Evolutionary conservation across 2,797 vertebrate species (phyloP), one percentile per base, ranked within the genome.

Genomic region (Phataginus tricuspis): DNA sequence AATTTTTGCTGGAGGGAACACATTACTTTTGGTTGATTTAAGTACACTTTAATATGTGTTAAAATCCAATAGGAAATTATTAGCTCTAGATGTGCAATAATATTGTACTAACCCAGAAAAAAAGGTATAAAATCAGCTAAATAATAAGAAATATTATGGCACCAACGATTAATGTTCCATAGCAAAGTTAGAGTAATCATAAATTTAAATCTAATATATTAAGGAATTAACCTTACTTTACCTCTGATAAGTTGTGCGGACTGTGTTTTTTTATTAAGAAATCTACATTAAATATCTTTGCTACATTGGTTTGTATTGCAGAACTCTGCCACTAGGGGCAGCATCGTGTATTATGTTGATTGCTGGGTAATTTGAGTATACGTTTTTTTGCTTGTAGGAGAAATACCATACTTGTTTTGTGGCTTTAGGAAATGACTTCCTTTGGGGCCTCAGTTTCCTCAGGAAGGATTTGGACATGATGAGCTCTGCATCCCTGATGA

Each of bases 161-260:
- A 59, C 66, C 13, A 1, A 7, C 95, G 61, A 96, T 61, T 90
- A 90, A 97, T 86, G 66, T 83, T 90, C 21, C 68, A 53, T 63
- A 75, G 68, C 55, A 42, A 92, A 96, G 57, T 93, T 71, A 88
- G n/a, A 80, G 19, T 94, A 94, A 90, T 96, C 66, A 92, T 88
- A 93, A 96, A 90, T 49, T 93, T 74, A 93, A 97, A 96, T 93
- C 75, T 94, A 94, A 92, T 93, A 86, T 94, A 78, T 83, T 95
- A 69, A 89, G 34, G 59, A 85, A 88, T 90, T 95, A 93, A 95
- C 61, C 79, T 94, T 72, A 77, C 55, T 91, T 95, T 90, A 45
- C 90, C 14, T 89, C 80, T 82, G 39, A 92, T 74, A 72, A 66
- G 31, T n/a, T 93, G 10, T 80, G 42, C 39, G 68, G 78, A 71